phyloP scores from a whole-genome alignment of 64 coral and sea anemone genomes.

The Montipora capricornis region DNA sequence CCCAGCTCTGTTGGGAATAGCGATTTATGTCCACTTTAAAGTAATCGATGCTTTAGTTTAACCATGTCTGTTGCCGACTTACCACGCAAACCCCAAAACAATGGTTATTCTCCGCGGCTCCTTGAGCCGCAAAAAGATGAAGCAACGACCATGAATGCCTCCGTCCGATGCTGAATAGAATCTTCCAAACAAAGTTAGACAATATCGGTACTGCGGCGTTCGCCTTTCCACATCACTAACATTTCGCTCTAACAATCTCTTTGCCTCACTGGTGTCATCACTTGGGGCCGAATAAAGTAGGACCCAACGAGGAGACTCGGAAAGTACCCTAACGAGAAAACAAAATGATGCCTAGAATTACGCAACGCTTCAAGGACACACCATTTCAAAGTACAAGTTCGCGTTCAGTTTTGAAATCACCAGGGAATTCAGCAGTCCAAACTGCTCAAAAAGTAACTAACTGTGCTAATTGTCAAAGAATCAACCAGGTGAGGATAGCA shows the following conservation, averaged over 20 bases:
- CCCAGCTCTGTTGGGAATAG: too few relatives aligned
- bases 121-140: slow-evolving; percentile 31
- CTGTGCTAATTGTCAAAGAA: too few relatives aligned
- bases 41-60: too few relatives aligned
- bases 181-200: slow-evolving; percentile 47
- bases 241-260: slow-evolving; percentile 42
- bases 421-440: too few relatives aligned
- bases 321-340: slow-evolving; percentile 45
- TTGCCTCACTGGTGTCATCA: slow-evolving; percentile 31
- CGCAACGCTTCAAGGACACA: too few relatives aligned
- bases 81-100: slow-evolving; percentile 56
- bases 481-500: too few relatives aligned
- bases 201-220: slow-evolving; percentile 18
- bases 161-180: background rate
- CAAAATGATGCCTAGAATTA: background rate
- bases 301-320: slow-evolving; percentile 84
- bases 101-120: slow-evolving; percentile 15
- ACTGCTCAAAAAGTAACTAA: too few relatives aligned
- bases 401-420: too few relatives aligned
- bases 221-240: slow-evolving; percentile 17
- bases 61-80: background rate
- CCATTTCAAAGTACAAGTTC: too few relatives aligned
- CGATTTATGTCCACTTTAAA: too few relatives aligned
- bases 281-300: slow-evolving; percentile 48
- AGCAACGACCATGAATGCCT: slow-evolving; percentile 15